Evolutionary conservation across 2,888 invertebrate genomes (phyloP), one percentile per base, ranked within the genome.

Genomic region (Amblyteles armatorius): DNA sequence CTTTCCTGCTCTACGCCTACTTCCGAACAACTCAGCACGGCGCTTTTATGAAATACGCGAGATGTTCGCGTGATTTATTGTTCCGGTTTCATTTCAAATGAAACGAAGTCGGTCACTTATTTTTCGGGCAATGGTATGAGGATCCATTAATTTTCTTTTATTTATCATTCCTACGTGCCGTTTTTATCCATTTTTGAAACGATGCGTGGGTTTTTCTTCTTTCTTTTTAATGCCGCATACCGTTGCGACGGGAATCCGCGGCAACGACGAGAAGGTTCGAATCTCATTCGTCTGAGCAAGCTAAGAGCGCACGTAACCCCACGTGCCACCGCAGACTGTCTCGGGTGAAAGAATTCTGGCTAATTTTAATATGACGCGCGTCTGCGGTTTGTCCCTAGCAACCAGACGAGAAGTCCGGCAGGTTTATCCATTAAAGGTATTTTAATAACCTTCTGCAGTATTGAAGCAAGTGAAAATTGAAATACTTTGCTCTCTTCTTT

Each of bases 321-420:
- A 57, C 57, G 57, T 57, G 57, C 57, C 57, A 57, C 57, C 57
- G 57, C 57, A 57, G 57, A 26, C 57, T 57, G 57, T 57, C 57
- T 22, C 57, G 57, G 57, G 57, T 57, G 22, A 57, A 84, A 84
- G 77, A 84, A 84, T 73, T 80, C 77, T 4, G 60, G 74, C 80
- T 84, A 84, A 84, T 84, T 84, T 84, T 80, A 84, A 84, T 84
- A 84, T 84, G 80, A 84, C 80, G 82, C 63, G 72, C 26, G 22
- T 26, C 22, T 22, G 57, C 57, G 57, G 57, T 57, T 26, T 57
- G 57, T 57, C 57, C 22, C 57, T 57, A 22, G 57, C 57, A 57
- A 57, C 57, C 57, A 26, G 4, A 13, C 57, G 5, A 26, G 13
- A 26, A 26, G 57, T 3, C 26, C 26, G 22, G 57, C 57, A 57